Evolutionary conservation across 2,888 invertebrate genomes (phyloP), one percentile per base, ranked within the genome.

Genomic region (Caenorhabditis zanzibari): DNA sequence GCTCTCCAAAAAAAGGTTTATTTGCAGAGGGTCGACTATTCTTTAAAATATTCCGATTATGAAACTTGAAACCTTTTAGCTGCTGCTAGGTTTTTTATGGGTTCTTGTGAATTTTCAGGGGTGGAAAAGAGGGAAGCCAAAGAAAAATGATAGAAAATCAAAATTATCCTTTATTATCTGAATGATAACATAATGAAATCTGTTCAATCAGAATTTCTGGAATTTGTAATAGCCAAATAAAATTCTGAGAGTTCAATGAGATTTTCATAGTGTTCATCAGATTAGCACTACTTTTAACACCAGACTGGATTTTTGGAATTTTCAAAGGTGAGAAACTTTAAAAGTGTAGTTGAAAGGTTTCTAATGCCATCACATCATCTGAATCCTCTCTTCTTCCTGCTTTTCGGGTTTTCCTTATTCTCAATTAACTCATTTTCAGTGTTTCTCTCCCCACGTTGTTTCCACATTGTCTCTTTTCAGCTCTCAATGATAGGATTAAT

Each of bases 11-110:
- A 66, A 64, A 44, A 28, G 9, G 26, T 32, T 32, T 66, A 52
- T 66, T 66, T 66, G 52, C 49, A 66, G 35, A 72, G 59, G 59
- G 35, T 44, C 5, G 32, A 10, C 38, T 38, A 38, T 47, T 59
- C 47, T 59, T n/a, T n/a, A 58, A 12, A 58, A 47, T 64, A 64
- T 64, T 58, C 44, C 44, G 41, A 35, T 28, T 58, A 19, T 56
- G 71, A 71, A 72, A 72, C 58, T 47, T 24, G 59, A 72, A 59
- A 72, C 59, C 56, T 16, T 28, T 35, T 59, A 72, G 32, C 3
- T 66, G 32, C 22, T 66, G 26, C n/a, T 16, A 47, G 28, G 9
- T 32, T 47, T 64, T 38, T 38, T 38, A 26, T 14, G 26, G 54
- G 54, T 24, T 14, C 26, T 12, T 14, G 4, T 24, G 5, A 14